Base-by-base conservation (phyloP, 2,113 vertebrate genomes). In the Hydropotes inermis region DNA sequence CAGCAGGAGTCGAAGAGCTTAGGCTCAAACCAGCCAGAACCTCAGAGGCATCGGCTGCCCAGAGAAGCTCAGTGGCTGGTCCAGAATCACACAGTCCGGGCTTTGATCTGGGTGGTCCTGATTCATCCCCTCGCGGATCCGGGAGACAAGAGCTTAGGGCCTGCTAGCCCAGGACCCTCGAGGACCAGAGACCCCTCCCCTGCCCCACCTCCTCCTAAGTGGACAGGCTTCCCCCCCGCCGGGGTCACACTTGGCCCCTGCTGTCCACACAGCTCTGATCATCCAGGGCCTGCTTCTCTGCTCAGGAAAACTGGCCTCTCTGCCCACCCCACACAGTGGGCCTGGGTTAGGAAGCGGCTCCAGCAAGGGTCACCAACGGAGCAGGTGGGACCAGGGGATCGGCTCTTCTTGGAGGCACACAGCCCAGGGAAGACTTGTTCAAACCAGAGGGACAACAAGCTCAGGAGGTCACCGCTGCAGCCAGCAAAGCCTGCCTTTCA, bases 361-460 rank as follows among this genome's bases (percentile, higher is more conserved):
- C 43, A 30, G 79, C 9, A 36, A 74, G 43, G 25, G 58, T 39
- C 76, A 43, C 2, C 0, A 12, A 11, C 23, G 28, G 21, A 52
- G 25, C 27, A n/a, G n/a, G 21, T 12, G 52, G 64, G n/a, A 15
- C 87, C 52, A 87, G 82, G 52, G 27, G 54, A 52, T 58, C 19
- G 0, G 43, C 19, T 52, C 27, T 6, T 33, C 33, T 4, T 11
- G 11, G 50, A 19, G 47, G 67, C 47, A 15, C 19, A 12, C n/a
- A 39, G n/a, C 36, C 36, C 19, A 0, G 67, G 67, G 36, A 39
- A 6, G 67, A 13, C n/a, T 6, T 0, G 0, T 25, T 19, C 47
- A 78, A 54, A 36, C 55, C 15, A 0, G 47, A 21, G 10, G 45
- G 36, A 67, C 5, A 1, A 33, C 0, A 4, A 47, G 23, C 74